phyloP scores from a whole-genome alignment of 2,888 invertebrate species.

The Pasiphila rectangulata region DNA sequence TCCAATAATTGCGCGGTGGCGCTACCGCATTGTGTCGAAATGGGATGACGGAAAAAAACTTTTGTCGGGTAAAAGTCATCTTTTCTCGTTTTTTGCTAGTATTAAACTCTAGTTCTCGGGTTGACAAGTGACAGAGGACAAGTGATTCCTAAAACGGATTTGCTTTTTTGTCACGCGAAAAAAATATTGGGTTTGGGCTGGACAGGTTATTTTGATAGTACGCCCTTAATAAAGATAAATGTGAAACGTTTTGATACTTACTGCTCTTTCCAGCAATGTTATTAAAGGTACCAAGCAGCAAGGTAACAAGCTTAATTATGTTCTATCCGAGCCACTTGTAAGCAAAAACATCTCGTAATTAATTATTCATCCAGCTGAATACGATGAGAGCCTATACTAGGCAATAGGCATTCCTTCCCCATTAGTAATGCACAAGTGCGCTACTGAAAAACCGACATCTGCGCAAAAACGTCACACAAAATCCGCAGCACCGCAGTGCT shows the following conservation, averaged over 20 bases:
- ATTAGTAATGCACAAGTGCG: slow-evolving; percentile 43
- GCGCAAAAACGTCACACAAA: slow-evolving; percentile 64
- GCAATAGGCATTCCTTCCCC: slow-evolving; percentile 27
- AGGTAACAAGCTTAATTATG: slow-evolving; percentile 13
- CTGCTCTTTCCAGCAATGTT: slow-evolving; percentile 4
- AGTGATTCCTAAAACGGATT: slow-evolving; percentile 49
- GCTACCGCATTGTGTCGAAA: slow-evolving; percentile 64
- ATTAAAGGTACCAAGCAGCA: slow-evolving; percentile 11
- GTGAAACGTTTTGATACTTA: background rate
- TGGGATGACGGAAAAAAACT: slow-evolving; percentile 39
- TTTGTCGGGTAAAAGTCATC: slow-evolving; percentile 61
- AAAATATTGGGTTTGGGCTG: slow-evolving; percentile 27
- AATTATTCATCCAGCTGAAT: slow-evolving; percentile 17
- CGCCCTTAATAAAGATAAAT: slow-evolving; percentile 5
- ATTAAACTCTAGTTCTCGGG: slow-evolving; percentile 38
- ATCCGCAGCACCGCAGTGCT: slow-evolving; percentile 60
- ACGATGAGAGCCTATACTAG: slow-evolving; percentile 15
- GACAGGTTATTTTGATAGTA: slow-evolving; percentile 25
- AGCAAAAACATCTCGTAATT: slow-evolving; percentile 16
- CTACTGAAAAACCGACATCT: slow-evolving; percentile 57
- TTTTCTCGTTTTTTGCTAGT: slow-evolving; percentile 44
- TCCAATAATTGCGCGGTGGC: slow-evolving; percentile 61
- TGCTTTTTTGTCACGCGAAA: slow-evolving; percentile 36
- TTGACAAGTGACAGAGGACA: slow-evolving; percentile 54
- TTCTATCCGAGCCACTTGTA: background rate